phyloP scores from a whole-genome alignment of 2,888 invertebrate genomes.

The Ochlodes sylvanus region DNA sequence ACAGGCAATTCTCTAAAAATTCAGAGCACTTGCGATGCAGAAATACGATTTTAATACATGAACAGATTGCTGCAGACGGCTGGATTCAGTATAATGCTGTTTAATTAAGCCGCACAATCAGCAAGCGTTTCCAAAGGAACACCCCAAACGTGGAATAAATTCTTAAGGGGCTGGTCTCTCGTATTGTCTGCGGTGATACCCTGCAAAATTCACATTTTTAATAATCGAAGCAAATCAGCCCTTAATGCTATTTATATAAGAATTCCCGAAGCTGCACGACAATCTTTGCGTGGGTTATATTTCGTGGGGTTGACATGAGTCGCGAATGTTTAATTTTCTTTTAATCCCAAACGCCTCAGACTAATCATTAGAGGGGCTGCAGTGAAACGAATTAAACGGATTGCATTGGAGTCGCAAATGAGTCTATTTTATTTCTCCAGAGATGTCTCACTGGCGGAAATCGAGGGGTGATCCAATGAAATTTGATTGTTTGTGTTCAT shows the following conservation, averaged over 20 bases:
- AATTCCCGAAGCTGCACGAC: conserved; percentile 14
- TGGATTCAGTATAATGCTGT: conserved; percentile 72
- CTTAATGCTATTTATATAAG: conserved; percentile 47
- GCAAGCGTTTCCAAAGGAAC: conserved; percentile 79
- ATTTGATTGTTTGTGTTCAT: conserved; percentile 64
- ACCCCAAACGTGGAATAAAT: conserved; percentile 80
- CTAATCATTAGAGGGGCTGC: conserved; percentile 77
- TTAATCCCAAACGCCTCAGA: conserved; percentile 81
- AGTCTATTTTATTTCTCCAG: conserved; percentile 79
- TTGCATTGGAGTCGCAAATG: conserved; percentile 83
- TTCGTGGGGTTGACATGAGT: conserved; percentile 74
- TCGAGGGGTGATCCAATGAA: conserved; percentile 52
- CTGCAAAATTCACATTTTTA: conserved; percentile 44
- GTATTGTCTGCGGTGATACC: conserved; percentile 65
- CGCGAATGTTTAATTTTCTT: conserved; percentile 82
- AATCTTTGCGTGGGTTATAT: conserved; percentile 46
- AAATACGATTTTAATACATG: conserved; percentile 35
- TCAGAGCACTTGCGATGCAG: conserved; percentile 26
- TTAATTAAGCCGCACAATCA: conserved; percentile 81
- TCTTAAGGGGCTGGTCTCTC: conserved; percentile 72
- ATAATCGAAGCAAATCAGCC: conserved; percentile 42
- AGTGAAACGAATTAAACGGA: conserved; percentile 81
- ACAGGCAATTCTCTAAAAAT: conserved; percentile 10
- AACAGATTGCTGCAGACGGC: conserved; percentile 38
- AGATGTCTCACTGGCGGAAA: conserved; percentile 59